Evolutionary conservation across 2,888 invertebrate species (phyloP).

Genomic region (Diarsia brunnea): DNA sequence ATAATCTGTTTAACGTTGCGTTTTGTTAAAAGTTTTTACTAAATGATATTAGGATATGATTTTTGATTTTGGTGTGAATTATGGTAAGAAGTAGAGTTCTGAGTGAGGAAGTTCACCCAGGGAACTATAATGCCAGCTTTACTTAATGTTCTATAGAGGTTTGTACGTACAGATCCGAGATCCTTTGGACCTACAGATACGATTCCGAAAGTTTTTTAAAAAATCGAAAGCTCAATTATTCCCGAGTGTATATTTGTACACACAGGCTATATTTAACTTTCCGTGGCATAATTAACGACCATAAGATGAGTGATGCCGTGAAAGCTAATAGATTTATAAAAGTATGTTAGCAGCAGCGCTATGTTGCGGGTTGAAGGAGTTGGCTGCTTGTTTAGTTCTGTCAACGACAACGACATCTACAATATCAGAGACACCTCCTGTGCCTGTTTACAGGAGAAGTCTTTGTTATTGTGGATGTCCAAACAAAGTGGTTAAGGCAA

Average conservation of each 20-base stretch:
- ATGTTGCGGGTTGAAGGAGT: background rate
- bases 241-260: too few species aligned
- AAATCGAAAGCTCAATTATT: too few species aligned
- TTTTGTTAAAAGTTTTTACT: background rate
- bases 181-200: too few species aligned
- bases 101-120: background rate
- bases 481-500: background rate
- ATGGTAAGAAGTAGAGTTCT: background rate
- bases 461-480: background rate
- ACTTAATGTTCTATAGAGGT: too few species aligned
- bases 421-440: too few species aligned
- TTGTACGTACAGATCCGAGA: too few species aligned
- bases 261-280: too few species aligned
- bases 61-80: background rate
- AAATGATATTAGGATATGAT: background rate
- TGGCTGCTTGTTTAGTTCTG: background rate
- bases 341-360: background rate
- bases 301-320: too few species aligned
- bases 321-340: background rate
- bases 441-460: background rate
- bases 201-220: background rate
- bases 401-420: too few species aligned
- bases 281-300: too few species aligned
- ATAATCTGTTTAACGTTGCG: background rate
- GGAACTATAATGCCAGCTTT: background rate